Conservation (phyloP, 2,888 invertebrate species). For the Bembecia ichneumoniformis region DNA sequence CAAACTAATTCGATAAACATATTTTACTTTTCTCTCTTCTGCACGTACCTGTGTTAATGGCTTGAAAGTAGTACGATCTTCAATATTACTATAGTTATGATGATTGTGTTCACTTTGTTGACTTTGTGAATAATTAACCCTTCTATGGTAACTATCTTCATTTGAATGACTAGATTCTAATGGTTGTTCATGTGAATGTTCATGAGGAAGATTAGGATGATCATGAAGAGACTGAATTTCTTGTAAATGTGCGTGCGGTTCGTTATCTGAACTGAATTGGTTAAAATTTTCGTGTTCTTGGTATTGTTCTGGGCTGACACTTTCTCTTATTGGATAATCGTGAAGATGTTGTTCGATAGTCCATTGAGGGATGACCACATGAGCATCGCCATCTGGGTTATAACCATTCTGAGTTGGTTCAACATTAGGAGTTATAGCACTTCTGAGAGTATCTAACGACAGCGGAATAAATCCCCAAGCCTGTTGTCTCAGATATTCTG, state of each 20-base stretch:
- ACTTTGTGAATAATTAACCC: not conserved
- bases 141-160: conserved; percentile 1
- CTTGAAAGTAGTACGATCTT: not conserved
- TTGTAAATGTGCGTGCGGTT: conserved; percentile 9
- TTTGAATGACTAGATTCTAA: conserved; percentile 8
- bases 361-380: not conserved
- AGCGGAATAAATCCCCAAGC: not conserved
- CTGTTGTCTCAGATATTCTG: not conserved
- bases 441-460: not conserved
- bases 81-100: not conserved
- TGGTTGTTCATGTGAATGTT: conserved; percentile 12
- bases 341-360: not conserved
- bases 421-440: not conserved
- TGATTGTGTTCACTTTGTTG: not conserved
- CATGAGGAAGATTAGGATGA: conserved; percentile 13
- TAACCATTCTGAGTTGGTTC: not conserved
- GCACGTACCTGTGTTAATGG: conserved; percentile 2
- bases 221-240: conserved; percentile 10
- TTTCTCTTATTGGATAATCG: not conserved
- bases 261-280: conserved; percentile 6
- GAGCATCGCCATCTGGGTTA: not conserved
- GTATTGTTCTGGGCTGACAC: conserved; percentile 11
- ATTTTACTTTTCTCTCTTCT: conserved; percentile 15
- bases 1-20: conserved; percentile 34
- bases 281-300: conserved; percentile 9